Evolutionary conservation across 1,140 invertebrate genomes (phyloP).

Genomic region (Nomia melanderi): DNA sequence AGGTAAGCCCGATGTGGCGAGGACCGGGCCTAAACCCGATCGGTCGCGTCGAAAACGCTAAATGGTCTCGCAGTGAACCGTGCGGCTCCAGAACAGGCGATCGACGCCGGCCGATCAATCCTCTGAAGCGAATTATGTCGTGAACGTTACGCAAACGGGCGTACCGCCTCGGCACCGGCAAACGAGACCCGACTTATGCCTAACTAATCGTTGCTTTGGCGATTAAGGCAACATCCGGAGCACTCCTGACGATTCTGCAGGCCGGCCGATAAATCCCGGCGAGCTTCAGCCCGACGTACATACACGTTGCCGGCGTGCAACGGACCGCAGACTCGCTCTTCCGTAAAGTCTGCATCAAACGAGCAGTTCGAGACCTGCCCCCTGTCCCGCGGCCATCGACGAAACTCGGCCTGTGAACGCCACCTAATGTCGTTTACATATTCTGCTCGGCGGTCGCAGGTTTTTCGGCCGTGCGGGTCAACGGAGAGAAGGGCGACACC

Average conservation of each 20-base stretch:
- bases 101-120: not conserved
- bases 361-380: constrained; percentile 3
- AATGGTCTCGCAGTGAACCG: no score
- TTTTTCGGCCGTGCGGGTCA: constrained; percentile 25
- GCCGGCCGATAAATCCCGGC: not conserved
- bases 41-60: no score
- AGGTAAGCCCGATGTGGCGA: no score
- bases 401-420: constrained; percentile 27
- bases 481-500: not conserved
- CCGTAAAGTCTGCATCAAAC: constrained; percentile 47
- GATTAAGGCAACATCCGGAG: constrained; percentile 23
- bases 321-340: constrained; percentile 28
- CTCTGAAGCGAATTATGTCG: not conserved
- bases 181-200: constrained; percentile 30
- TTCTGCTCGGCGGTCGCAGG: not conserved
- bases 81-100: no score
- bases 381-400: constrained; percentile 8
- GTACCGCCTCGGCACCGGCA: no score
- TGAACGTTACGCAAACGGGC: constrained; percentile 20
- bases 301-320: constrained; percentile 10
- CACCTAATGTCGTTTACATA: constrained; percentile 42
- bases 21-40: no score
- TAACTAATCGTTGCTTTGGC: constrained; percentile 39
- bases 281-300: not conserved
- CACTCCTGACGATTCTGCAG: constrained; percentile 10